Conservation (phyloP, 2,113 vertebrate species). For the Falco punctatus region DNA sequence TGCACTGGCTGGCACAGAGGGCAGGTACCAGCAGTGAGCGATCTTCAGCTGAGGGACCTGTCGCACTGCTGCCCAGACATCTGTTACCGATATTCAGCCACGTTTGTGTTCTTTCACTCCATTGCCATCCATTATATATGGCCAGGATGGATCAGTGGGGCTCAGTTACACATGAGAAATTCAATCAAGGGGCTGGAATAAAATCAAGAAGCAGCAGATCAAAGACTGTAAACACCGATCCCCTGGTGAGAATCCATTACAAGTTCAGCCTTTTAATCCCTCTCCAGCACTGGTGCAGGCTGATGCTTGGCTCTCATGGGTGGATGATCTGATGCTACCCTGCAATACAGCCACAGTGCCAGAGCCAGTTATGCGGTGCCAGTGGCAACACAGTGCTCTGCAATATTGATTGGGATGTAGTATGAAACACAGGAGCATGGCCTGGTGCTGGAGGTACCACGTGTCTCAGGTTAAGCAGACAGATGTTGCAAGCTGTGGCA, state of each 20-base stretch:
- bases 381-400: background rate
- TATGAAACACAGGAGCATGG: background rate
- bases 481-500: background rate
- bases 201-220: slow-evolving; percentile 16
- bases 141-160: background rate
- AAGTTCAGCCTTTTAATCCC: background rate
- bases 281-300: fast-evolving
- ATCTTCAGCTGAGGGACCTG: background rate
- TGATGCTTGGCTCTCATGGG: fast-evolving
- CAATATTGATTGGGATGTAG: background rate
- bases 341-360: fast-evolving
- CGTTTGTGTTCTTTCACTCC: background rate
- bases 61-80: fast-evolving
- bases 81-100: background rate
- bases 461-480: background rate
- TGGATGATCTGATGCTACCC: background rate
- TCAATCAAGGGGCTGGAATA: background rate
- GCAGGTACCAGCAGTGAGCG: background rate
- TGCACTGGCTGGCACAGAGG: background rate
- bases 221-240: background rate
- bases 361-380: fast-evolving
- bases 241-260: background rate
- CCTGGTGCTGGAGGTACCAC: fast-evolving
- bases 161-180: slow-evolving; percentile 33
- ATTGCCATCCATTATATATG: background rate